phyloP scores from a whole-genome alignment of 1,140 invertebrate species.

The Listronotus bonariensis region DNA sequence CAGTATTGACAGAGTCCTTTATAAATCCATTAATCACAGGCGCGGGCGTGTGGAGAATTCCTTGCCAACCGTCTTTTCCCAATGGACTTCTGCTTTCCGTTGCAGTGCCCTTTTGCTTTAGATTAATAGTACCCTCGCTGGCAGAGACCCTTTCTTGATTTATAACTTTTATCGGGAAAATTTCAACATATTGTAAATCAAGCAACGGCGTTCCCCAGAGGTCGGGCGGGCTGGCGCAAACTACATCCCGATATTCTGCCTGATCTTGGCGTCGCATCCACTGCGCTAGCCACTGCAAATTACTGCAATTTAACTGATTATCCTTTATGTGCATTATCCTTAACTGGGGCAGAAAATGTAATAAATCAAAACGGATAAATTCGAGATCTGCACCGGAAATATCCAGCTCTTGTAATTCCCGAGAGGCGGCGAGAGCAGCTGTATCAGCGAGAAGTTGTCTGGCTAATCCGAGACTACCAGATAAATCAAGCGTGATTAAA shows the following conservation, averaged over 20 bases:
- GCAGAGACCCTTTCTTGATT: slow-evolving; percentile 13
- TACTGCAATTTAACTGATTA: slow-evolving; percentile 68
- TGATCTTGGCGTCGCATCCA: slow-evolving; percentile 65
- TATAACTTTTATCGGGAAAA: slow-evolving; percentile 15
- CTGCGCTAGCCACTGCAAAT: slow-evolving; percentile 66
- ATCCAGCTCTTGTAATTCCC: slow-evolving; percentile 70
- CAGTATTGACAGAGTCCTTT: slow-evolving; percentile 3
- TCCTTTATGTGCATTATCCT: slow-evolving; percentile 63
- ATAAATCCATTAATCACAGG: slow-evolving; percentile 10
- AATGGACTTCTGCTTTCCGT: slow-evolving; percentile 4
- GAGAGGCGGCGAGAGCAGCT: slow-evolving; percentile 70
- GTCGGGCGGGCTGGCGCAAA: slow-evolving; percentile 54
- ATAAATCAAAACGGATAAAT: slow-evolving; percentile 68
- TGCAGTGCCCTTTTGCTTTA: slow-evolving; percentile 7
- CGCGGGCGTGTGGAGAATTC: slow-evolving; percentile 1
- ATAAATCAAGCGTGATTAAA: slow-evolving; percentile 73
- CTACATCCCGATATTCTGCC: slow-evolving; percentile 54
- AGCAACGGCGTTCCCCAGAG: slow-evolving; percentile 55
- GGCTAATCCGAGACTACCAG: slow-evolving; percentile 72
- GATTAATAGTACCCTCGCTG: slow-evolving; percentile 29
- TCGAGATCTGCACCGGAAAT: slow-evolving; percentile 68
- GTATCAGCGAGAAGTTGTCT: slow-evolving; percentile 70
- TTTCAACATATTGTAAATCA: slow-evolving; percentile 53
- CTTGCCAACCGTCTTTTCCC: slow-evolving; percentile 20
- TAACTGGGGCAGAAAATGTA: slow-evolving; percentile 71